These are phyloP conservation scores for Drosophila macrospina DNA, from an alignment of 2,888 invertebrate species.

Conservation along the genomic window DNA sequence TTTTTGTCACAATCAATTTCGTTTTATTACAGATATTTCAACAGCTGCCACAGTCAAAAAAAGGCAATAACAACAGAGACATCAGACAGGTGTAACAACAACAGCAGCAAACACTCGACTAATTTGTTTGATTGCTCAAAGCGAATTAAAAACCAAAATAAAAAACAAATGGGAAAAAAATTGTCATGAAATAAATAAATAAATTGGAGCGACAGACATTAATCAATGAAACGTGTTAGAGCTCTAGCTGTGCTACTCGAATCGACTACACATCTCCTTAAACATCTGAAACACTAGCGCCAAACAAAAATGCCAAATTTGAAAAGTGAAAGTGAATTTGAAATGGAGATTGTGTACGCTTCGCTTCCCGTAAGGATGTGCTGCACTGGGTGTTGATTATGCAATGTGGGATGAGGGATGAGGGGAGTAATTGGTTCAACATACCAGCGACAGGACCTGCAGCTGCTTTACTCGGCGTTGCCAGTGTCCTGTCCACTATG, in stretches of 20 bases:
- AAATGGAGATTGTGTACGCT: conserved; percentile 1
- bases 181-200: conserved; percentile 24
- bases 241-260: conserved; percentile 22
- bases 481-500: conserved; percentile 81
- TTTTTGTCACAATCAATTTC: conserved; percentile 57
- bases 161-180: conserved; percentile 27
- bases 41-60: conserved; percentile 27
- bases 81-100: conserved; percentile 54
- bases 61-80: conserved; percentile 18
- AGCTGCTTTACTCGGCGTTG: conserved; percentile 73
- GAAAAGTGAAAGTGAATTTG: conserved; percentile 72
- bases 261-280: conserved; percentile 33
- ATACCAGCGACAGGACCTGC: conserved; percentile 82
- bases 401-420: conserved; percentile 18
- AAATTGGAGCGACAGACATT: conserved; percentile 52
- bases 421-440: conserved; percentile 31
- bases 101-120: conserved; percentile 36
- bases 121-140: conserved; percentile 54
- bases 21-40: conserved; percentile 50
- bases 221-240: conserved; percentile 48
- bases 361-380: conserved; percentile 40
- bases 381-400: conserved; percentile 19
- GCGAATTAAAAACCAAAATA: neutral
- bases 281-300: conserved; percentile 49
- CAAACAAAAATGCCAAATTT: conserved; percentile 35